These are phyloP conservation scores for Heloderma charlesbogerti DNA, from an alignment of 2,113 vertebrate species.

Conservation along the genomic window DNA sequence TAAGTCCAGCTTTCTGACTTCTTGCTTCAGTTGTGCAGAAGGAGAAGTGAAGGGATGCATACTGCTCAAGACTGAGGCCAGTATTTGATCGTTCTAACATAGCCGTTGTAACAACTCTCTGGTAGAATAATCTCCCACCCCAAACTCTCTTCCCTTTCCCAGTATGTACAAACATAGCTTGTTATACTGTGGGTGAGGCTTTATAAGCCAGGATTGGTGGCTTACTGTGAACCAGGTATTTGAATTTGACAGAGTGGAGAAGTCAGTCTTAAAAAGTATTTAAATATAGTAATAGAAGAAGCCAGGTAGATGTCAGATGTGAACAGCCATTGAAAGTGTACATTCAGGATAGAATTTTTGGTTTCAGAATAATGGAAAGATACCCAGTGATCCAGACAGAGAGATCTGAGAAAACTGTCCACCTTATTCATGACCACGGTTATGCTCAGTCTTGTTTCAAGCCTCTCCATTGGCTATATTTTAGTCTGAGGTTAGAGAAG, in stretches of 20 bases:
- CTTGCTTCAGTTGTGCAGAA: neutral
- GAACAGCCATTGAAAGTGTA: neutral
- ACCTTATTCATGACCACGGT: neutral
- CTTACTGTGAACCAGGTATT: neutral
- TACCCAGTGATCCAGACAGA: accelerated
- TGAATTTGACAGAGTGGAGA: neutral
- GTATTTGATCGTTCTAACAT: no score
- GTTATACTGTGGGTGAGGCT: no score
- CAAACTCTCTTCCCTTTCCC: no score
- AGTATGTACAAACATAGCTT: no score
- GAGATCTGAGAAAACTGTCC: neutral
- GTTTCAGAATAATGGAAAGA: neutral
- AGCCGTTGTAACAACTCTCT: no score
- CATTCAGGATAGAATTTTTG: neutral
- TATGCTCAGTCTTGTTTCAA: slow-evolving; percentile 57
- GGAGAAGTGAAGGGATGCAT: neutral
- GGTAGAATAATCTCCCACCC: no score
- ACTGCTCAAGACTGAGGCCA: neutral
- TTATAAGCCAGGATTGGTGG: neutral
- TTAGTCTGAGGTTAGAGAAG: neutral
- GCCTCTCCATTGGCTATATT: slow-evolving; percentile 42
- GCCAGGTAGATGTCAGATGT: neutral
- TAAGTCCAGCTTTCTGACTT: neutral
- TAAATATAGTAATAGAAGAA: neutral
- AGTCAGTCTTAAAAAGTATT: neutral